Conservation (phyloP, 1,140 invertebrate species). For the Protaetia brevitarsis region DNA sequence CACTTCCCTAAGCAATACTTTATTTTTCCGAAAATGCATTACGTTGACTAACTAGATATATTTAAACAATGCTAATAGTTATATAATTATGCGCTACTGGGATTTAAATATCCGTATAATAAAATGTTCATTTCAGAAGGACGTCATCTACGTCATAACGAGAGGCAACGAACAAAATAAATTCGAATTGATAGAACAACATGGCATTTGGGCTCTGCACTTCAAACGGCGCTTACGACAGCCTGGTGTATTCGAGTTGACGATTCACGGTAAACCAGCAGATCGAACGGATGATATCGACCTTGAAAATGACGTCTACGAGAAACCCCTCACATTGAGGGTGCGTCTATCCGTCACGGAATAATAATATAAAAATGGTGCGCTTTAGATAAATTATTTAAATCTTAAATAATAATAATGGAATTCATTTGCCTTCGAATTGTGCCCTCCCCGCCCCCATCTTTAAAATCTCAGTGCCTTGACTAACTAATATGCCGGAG, state of each 20-base stretch:
- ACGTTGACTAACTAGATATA: too few relatives aligned
- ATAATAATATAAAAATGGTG: constrained; percentile 29
- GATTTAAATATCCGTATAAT: neutral
- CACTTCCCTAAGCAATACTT: neutral
- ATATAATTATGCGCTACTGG: neutral
- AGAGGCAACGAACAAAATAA: constrained; percentile 63
- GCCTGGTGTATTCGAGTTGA: constrained; percentile 56
- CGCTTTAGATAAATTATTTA: constrained; percentile 7
- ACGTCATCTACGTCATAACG: constrained; percentile 64
- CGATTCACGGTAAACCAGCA: constrained; percentile 55
- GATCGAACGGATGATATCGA: constrained; percentile 35
- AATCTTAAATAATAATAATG: too few relatives aligned
- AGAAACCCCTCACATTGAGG: constrained; percentile 56
- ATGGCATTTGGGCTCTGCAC: constrained; percentile 62
- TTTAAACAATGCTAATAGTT: too few relatives aligned
- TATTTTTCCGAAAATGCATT: neutral
- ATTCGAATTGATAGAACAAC: constrained; percentile 63
- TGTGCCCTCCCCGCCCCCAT: too few relatives aligned
- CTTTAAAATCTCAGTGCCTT: too few relatives aligned
- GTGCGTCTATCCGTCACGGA: constrained; percentile 53
- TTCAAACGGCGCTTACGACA: constrained; percentile 58
- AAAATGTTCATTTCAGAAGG: constrained; percentile 45
- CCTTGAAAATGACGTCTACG: constrained; percentile 47
- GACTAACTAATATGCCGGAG: too few relatives aligned
- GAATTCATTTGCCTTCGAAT: too few relatives aligned